Evolutionary conservation across 1,140 invertebrate species (phyloP), one percentile per base, ranked within the genome.

Genomic region (Scaptomyza montana): DNA sequence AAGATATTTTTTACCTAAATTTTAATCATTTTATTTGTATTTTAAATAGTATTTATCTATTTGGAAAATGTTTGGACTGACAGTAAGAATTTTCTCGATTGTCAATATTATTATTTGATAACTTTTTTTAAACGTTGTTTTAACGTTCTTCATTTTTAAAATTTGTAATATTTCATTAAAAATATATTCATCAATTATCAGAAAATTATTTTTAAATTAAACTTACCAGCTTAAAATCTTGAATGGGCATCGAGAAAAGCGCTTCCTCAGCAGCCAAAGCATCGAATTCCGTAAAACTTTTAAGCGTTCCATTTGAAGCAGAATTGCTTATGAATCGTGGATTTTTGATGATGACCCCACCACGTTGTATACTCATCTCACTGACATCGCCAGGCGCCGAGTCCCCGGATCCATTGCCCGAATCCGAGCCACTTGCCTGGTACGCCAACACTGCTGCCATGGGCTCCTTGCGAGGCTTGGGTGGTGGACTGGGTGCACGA

Each of bases 361-460:
- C 93, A 5, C 93, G 80, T 21, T 91, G 87, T 12, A 78, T 49
- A 70, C 73, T 86, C 68, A 89, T 72, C 16, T 93, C 92, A 16
- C 92, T 92, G 89, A 92, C 81, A 73, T 95, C 95, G 10, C 94
- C 95, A 61, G 95, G 94, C 0, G 95, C 95, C 0, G 96, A 96
- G 89, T 97, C 97, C 0, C 96, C 97, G 0, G 96, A 97, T 0
- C 96, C 96, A 78, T 97, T 97, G 2, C 96, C 96, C 8, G 96
- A 97, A 92, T 97, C 97, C 1, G 96, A 97, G 1, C 96, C 96
- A 47, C 96, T 97, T 1, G 96, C 95, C 67, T 96, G 96, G 78
- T 97, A 97, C 0, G 94, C 93, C 21, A 94, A 92, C 19, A 94
- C 93, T 6, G 94, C 85, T 0, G 80, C 89, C 60, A 93, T 92